A percentile compares a stretch with the other conserved stretches of the same genome.
phyloP scores from a whole-genome alignment of 2,797 vertebrate species.

The Urosaurus nigricauda region DNA sequence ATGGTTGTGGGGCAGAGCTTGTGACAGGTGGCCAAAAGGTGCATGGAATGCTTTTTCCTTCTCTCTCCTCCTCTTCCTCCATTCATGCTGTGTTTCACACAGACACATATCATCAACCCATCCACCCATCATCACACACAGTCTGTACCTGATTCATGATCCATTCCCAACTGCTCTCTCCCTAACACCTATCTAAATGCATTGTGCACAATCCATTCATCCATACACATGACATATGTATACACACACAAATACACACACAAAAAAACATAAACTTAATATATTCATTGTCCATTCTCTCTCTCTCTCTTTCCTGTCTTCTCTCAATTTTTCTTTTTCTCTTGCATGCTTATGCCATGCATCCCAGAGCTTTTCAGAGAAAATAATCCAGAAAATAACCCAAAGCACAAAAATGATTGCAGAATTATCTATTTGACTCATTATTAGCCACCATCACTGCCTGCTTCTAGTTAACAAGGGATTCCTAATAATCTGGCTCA shows the following conservation, averaged over 20 bases:
- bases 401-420: background rate
- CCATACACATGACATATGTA: background rate
- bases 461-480: background rate
- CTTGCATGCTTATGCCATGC: background rate
- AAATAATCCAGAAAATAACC: background rate
- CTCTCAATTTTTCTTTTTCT: too few relatives aligned
- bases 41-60: background rate
- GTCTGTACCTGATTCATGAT: background rate
- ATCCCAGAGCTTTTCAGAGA: background rate
- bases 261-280: background rate
- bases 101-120: background rate
- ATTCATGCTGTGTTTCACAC: background rate
- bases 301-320: too few relatives aligned
- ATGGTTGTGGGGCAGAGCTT: background rate
- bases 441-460: background rate
- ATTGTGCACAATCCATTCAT: background rate
- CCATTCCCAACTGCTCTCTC: background rate
- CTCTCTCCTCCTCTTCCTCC: background rate
- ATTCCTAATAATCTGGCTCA: too few relatives aligned
- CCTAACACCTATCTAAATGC: background rate
- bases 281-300: too few relatives aligned
- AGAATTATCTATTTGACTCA: background rate
- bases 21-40: background rate
- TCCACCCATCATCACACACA: background rate
- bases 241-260: background rate